These are phyloP conservation scores for Napeogenes inachia DNA, from an alignment of 2,888 invertebrate species.

Conservation along the genomic window DNA sequence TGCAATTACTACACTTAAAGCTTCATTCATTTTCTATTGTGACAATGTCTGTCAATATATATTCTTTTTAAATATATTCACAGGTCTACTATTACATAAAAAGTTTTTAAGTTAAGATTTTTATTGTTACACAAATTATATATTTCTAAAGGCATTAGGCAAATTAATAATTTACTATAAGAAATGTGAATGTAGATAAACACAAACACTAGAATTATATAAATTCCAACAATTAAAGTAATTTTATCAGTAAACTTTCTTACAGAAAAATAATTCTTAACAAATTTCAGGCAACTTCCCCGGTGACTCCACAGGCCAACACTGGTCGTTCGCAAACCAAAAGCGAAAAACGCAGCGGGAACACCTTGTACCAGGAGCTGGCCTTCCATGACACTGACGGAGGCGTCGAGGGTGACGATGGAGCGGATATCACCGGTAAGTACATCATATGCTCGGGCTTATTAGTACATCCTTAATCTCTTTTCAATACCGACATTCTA, in stretches of 20 bases:
- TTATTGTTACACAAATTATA: no score
- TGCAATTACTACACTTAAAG: background rate
- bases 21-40: slow-evolving; percentile 1
- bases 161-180: no score
- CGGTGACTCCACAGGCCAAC: slow-evolving; percentile 52
- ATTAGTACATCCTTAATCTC: no score
- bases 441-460: no score
- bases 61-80: background rate
- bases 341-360: slow-evolving; percentile 92
- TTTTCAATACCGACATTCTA: no score
- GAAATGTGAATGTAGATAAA: no score
- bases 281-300: slow-evolving; percentile 71
- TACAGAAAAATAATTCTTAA: background rate
- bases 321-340: slow-evolving; percentile 81
- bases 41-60: background rate
- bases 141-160: no score
- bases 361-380: slow-evolving; percentile 94
- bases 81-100: background rate
- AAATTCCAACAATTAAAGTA: no score
- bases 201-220: no score
- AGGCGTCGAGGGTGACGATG: slow-evolving; percentile 87
- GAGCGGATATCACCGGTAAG: slow-evolving; percentile 93
- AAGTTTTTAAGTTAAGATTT: no score
- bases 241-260: no score
- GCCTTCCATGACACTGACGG: slow-evolving; percentile 93